Percentiles rank a stretch among this genome's conserved stretches.
Evolutionary conservation across 2,113 vertebrate genomes (phyloP).

Genomic region (Heterotis niloticus): DNA sequence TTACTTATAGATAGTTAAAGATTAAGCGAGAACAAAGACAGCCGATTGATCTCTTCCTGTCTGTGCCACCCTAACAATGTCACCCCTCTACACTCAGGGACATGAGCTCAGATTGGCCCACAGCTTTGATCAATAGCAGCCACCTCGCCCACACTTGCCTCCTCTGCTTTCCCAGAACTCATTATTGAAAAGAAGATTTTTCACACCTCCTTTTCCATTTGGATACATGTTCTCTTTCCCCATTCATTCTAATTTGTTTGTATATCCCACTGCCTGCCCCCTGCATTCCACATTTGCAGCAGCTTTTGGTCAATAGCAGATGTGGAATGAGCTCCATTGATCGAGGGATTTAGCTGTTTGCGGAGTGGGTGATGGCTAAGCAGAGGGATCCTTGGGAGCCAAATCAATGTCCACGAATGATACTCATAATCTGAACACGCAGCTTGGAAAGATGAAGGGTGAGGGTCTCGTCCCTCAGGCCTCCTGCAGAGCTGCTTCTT

Average conservation of each 20-base stretch:
- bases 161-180: slow-evolving; percentile 29
- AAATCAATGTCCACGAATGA: slow-evolving; percentile 32
- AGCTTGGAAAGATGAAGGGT: slow-evolving; percentile 21
- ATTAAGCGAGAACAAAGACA: slow-evolving; percentile 66
- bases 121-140: slow-evolving; percentile 53
- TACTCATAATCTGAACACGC: slow-evolving; percentile 30
- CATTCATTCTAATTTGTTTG: slow-evolving; percentile 14
- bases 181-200: slow-evolving; percentile 41
- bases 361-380: slow-evolving; percentile 21
- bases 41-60: slow-evolving; percentile 67
- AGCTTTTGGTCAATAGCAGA: slow-evolving; percentile 30
- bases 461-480: neutral
- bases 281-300: neutral
- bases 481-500: neutral
- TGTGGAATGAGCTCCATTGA: slow-evolving; percentile 44
- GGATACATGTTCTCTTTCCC: slow-evolving; percentile 26
- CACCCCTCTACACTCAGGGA: slow-evolving; percentile 60
- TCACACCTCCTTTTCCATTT: slow-evolving; percentile 33
- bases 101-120: slow-evolving; percentile 62
- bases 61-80: slow-evolving; percentile 62
- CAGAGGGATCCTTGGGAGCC: slow-evolving; percentile 14
- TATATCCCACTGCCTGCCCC: neutral
- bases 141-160: neutral
- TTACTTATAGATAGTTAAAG: slow-evolving; percentile 76
- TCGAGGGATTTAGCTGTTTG: slow-evolving; percentile 41